Percentiles rank a stretch among this genome's conserved stretches.
Conservation (phyloP, 2,888 invertebrate species). For the Athalia cordata region DNA sequence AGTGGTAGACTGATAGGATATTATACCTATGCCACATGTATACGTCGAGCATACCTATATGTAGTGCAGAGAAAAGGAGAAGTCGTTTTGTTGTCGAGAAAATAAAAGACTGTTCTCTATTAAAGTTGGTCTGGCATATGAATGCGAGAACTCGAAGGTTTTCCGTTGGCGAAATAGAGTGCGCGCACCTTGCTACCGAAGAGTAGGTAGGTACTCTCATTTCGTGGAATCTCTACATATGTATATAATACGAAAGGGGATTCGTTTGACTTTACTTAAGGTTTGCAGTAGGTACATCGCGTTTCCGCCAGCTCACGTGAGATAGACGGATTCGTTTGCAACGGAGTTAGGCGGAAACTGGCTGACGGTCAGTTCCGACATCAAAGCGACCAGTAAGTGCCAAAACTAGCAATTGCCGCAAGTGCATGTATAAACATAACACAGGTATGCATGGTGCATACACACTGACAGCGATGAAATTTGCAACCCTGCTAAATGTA, state of each 20-base stretch:
- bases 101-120: conserved; percentile 11
- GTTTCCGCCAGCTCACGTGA: background rate
- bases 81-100: conserved; percentile 18
- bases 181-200: conserved; percentile 10
- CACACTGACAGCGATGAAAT: background rate
- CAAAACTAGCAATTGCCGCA: background rate
- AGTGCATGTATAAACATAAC: conserved; percentile 10
- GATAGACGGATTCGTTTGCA: conserved; percentile 4
- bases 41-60: background rate
- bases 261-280: background rate
- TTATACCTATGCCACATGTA: background rate
- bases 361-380: conserved; percentile 1
- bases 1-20: conserved; percentile 3
- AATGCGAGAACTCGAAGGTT: conserved; percentile 17
- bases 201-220: background rate
- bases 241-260: background rate
- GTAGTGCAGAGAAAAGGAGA: background rate
- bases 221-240: background rate
- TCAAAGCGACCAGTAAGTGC: background rate
- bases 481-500: background rate
- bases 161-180: conserved; percentile 24
- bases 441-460: background rate
- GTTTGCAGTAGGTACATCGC: too few species aligned
- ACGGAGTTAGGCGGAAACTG: background rate
- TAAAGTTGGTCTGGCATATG: background rate